Evolutionary conservation across 2,113 vertebrate species (phyloP).

Genomic region (Mugil cephalus): DNA sequence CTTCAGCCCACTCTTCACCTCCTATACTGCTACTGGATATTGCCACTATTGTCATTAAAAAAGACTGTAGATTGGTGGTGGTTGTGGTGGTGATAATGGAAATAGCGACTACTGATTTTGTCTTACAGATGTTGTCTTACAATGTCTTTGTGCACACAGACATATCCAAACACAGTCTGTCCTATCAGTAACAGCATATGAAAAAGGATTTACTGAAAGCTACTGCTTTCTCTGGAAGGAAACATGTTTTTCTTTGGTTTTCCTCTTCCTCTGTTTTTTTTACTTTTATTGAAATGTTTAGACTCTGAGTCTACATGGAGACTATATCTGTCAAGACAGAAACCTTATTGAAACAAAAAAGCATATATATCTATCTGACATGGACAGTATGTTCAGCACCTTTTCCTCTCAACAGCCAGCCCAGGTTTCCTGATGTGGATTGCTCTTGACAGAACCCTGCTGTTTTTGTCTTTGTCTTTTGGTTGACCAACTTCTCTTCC

Average conservation of each 20-base stretch:
- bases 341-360: constrained; percentile 30
- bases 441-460: constrained; percentile 77
- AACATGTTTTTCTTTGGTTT: not conserved
- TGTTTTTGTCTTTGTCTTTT: constrained; percentile 77
- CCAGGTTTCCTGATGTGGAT: constrained; percentile 76
- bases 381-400: constrained; percentile 53
- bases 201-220: too few relatives aligned
- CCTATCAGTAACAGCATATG: not conserved
- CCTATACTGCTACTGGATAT: constrained; percentile 1
- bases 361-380: constrained; percentile 63
- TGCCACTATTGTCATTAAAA: not conserved
- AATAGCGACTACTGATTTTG: not conserved
- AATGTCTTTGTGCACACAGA: not conserved
- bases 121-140: too few relatives aligned
- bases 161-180: not conserved
- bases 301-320: too few relatives aligned
- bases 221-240: not conserved
- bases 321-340: constrained; percentile 17
- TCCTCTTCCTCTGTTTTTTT: not conserved
- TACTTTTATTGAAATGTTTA: too few relatives aligned
- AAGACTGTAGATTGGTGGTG: not conserved
- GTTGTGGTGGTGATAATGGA: not conserved
- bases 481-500: constrained; percentile 64
- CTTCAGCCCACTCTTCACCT: not conserved
- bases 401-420: constrained; percentile 48